Evolutionary conservation across 2,888 invertebrate species (phyloP), one percentile per base, ranked within the genome.

Genomic region (Nebria salina): DNA sequence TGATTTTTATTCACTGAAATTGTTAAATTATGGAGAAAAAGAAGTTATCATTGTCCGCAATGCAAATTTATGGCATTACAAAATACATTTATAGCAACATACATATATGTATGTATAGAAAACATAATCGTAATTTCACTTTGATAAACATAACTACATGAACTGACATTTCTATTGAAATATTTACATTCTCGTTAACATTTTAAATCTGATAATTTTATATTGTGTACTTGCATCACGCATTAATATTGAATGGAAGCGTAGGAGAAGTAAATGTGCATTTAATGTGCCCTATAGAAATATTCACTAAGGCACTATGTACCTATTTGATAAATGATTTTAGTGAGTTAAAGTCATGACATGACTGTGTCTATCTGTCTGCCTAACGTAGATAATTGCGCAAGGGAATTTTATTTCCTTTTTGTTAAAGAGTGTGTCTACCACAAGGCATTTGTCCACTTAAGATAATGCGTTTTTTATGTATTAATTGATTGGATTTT

Each of bases 381-480:
- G 20, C 1, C 20, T 20, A 20, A 20, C 5, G 34, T 34, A 34
- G 34, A 34, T 34, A 34, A 34, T 34, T 34, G 5, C 34, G 1
- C 34, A 5, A 34, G 34, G 34, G 34, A 34, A 54, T 54, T 54
- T 13, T 13, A 54, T 54, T 54, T 54, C 13, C 54, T 54, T 54
- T 54, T 54, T 54, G 54, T 54, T 13, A 54, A 54, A 54, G 8
- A 54, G 54, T 54, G 13, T 54, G 54, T 54, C 54, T 7, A 54
- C 54, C 54, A 54, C 54, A 54, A 8, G 13, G 54, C 54, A 54
- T 54, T 54, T 70, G 26, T 70, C 15, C 70, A 70, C 34, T 70
- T 70, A 70, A 70, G 20, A 54, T 70, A 70, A 70, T 70, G 70
- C 70, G 70, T 70, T 70, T 70, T 70, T 70, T 70, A 7, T 70